phyloP scores from a whole-genome alignment of 2,888 invertebrate species.

The Folsomia manolachei region DNA sequence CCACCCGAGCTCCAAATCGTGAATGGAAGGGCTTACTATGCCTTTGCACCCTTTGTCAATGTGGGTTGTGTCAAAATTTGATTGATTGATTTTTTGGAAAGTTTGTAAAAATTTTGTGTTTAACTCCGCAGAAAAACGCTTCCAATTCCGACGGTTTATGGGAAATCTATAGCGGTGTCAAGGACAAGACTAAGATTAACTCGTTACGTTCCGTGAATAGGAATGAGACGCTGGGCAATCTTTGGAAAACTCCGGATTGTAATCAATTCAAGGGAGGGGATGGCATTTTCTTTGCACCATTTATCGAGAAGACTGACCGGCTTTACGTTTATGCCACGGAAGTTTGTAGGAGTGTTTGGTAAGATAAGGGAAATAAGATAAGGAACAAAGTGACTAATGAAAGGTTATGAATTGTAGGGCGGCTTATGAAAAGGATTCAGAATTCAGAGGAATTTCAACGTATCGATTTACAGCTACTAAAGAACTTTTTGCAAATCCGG shows the following conservation, averaged over 20 bases:
- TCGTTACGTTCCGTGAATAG: slow-evolving; percentile 31
- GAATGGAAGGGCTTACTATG: neutral
- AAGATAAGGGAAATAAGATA: no score
- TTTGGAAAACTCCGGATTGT: slow-evolving; percentile 28
- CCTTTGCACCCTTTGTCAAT: neutral
- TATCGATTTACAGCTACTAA: neutral
- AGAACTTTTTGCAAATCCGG: neutral
- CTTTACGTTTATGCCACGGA: slow-evolving; percentile 30
- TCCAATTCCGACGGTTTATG: slow-evolving; percentile 25
- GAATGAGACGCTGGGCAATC: slow-evolving; percentile 29
- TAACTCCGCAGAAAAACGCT: neutral
- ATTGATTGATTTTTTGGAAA: neutral
- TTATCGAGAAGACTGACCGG: slow-evolving; percentile 30
- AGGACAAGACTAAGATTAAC: slow-evolving; percentile 20
- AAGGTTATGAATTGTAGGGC: neutral
- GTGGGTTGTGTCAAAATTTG: neutral
- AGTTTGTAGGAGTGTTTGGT: slow-evolving; percentile 26
- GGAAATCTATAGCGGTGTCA: slow-evolving; percentile 23
- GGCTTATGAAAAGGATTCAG: neutral
- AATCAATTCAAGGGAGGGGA: slow-evolving; percentile 37
- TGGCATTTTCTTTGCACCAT: slow-evolving; percentile 30
- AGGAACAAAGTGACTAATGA: neutral
- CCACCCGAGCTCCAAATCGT: neutral
- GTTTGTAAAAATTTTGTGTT: neutral
- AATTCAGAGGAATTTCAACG: neutral